Evolutionary conservation across 1,140 invertebrate species (phyloP), one percentile per base, ranked within the genome.

Genomic region (Eurosta solidaginis): DNA sequence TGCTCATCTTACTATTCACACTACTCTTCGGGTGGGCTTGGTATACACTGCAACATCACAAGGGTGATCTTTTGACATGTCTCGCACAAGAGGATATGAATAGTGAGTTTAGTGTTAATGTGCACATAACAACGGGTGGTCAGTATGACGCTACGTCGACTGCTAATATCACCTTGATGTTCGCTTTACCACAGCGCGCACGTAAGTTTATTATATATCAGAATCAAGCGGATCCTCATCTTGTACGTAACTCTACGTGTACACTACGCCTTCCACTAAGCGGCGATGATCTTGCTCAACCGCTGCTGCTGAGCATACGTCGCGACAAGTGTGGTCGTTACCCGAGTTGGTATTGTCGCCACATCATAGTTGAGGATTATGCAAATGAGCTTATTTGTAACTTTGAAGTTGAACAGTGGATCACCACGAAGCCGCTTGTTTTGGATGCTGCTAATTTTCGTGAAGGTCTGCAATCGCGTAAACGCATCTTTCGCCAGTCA

Each of bases 321-420:
- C 73, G 63, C 36, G 76, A 78, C 22, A 59, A 73, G 5, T 12
- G 12, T 17, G 79, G 79, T 3, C 68, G 79, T 14, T 79, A 76
- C 50, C 79, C 79, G 5, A 63, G 33, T 7, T 79, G 79, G 79
- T 79, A 45, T 76, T 79, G 76, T 25, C 76, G 54, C 22, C 36
- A 27, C 12, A 77, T 79, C 1, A 22, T 50, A 2, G 29, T 73
- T 6, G 25, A 10, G 9, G 75, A 79, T 74, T 36, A 68, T 10
- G 17, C 45, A 54, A 50, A 75, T 1, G n/a, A 29, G 12, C 33
- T 76, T 0, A 36, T 40, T 9, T 59, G 47, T 22, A 68, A 29
- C 0, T 73, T 79, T 29, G 29, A 68, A 0, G 45, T 77, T 6
- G 29, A 77, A 4, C 52, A 42, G 0, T 79, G 78, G 78, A 52